These are phyloP conservation scores for Anoplopoma fimbria DNA, from an alignment of 2,113 vertebrate species.

Conservation along the genomic window DNA sequence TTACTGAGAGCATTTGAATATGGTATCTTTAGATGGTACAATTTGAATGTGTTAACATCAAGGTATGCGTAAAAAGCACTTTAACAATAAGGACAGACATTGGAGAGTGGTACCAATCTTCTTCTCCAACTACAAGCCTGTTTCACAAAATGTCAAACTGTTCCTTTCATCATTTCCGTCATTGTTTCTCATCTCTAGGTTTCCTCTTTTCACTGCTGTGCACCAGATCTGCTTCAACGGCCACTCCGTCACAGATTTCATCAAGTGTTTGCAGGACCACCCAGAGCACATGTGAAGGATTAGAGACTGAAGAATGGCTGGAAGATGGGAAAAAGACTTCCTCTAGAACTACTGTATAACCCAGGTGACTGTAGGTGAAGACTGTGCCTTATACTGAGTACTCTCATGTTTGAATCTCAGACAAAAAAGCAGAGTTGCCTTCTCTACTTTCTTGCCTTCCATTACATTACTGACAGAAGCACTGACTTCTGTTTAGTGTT, in stretches of 20 bases:
- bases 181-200: conserved; percentile 81
- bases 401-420: conserved; percentile 9
- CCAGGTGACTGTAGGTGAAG: conserved; percentile 1
- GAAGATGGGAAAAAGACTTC: conserved; percentile 34
- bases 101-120: not conserved
- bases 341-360: conserved; percentile 16
- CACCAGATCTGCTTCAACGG: conserved; percentile 92
- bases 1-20: not conserved
- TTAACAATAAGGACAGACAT: not conserved
- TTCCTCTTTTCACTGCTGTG: conserved; percentile 95
- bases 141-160: not conserved
- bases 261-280: conserved; percentile 94
- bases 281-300: conserved; percentile 90
- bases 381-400: conserved; percentile 8
- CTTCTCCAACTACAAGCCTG: not conserved
- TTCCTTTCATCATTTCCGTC: not conserved
- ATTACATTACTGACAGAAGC: not conserved
- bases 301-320: not conserved
- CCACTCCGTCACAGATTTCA: conserved; percentile 90
- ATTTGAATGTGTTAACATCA: not conserved
- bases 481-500: conserved; percentile 7
- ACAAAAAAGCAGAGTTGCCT: not conserved
- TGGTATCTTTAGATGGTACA: not conserved
- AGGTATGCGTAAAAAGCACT: not conserved
- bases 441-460: not conserved